Conservation (phyloP, 2,888 invertebrate genomes). For the Allolobophora icterica region DNA sequence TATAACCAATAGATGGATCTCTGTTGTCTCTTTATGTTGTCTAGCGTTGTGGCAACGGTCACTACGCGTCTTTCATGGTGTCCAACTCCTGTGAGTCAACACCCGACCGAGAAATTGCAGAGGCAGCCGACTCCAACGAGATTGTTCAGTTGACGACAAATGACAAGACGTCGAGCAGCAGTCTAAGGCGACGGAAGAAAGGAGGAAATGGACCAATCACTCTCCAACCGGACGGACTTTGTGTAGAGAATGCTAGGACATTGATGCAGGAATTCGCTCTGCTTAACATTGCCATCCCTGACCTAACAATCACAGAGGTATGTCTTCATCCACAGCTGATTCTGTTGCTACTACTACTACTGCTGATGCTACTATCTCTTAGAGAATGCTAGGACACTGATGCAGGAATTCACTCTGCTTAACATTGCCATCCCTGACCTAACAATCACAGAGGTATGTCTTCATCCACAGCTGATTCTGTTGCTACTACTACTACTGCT, state of each 20-base stretch:
- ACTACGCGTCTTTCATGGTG: background rate
- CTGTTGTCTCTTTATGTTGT: background rate
- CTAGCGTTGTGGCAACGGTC: constrained; percentile 24
- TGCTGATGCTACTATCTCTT: too few relatives aligned
- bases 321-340: constrained; percentile 43
- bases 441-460: constrained; percentile 67
- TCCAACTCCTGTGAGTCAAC: background rate
- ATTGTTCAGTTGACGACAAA: background rate
- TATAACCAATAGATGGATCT: too few relatives aligned
- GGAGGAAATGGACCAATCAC: background rate
- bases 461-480: background rate
- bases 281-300: constrained; percentile 78
- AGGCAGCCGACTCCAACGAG: background rate
- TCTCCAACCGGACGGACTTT: constrained; percentile 30
- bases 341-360: background rate
- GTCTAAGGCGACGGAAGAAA: background rate
- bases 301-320: constrained; percentile 71
- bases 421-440: constrained; percentile 79
- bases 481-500: background rate
- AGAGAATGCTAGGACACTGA: constrained; percentile 69
- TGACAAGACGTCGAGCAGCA: background rate
- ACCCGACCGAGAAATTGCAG: background rate
- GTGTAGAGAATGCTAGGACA: constrained; percentile 66
- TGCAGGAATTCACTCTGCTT: constrained; percentile 79
- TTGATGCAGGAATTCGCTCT: constrained; percentile 80